These are phyloP conservation scores for Archocentrus centrarchus DNA, from an alignment of 2,113 vertebrate species.

Conservation along the genomic window DNA sequence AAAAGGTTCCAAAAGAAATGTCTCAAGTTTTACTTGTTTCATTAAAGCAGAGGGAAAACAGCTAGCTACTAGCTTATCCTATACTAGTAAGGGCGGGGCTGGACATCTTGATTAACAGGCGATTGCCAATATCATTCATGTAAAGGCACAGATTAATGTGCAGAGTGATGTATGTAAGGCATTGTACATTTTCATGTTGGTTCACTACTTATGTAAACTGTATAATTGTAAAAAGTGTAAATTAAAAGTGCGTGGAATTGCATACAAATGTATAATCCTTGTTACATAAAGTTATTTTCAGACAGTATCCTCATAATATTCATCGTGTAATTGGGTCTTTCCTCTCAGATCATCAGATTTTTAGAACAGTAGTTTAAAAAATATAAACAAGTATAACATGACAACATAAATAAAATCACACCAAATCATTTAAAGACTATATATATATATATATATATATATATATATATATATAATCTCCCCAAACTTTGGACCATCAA, in stretches of 20 bases:
- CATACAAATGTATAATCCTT: background rate
- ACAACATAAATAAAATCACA: too few species aligned
- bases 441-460: too few species aligned
- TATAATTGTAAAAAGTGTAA: background rate
- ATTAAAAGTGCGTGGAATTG: background rate
- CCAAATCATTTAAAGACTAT: too few species aligned
- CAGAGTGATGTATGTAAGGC: background rate
- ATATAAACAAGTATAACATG: too few species aligned
- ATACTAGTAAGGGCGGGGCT: background rate
- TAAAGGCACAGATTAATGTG: background rate
- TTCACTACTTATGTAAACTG: background rate
- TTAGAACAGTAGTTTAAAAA: too few species aligned
- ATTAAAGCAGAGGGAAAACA: background rate
- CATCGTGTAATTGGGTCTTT: too few species aligned
- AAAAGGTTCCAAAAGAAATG: background rate
- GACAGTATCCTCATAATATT: background rate
- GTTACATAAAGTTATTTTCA: background rate
- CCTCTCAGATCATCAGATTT: too few species aligned
- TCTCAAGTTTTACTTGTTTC: background rate
- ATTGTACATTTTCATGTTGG: background rate
- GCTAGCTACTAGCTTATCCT: background rate
- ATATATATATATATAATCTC: too few species aligned
- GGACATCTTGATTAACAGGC: conserved; percentile 15
- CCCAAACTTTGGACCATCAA: too few species aligned
- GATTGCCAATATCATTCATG: background rate